Evolutionary conservation across 2,888 invertebrate genomes (phyloP).

Genomic region (Minunthozetes semirufus): DNA sequence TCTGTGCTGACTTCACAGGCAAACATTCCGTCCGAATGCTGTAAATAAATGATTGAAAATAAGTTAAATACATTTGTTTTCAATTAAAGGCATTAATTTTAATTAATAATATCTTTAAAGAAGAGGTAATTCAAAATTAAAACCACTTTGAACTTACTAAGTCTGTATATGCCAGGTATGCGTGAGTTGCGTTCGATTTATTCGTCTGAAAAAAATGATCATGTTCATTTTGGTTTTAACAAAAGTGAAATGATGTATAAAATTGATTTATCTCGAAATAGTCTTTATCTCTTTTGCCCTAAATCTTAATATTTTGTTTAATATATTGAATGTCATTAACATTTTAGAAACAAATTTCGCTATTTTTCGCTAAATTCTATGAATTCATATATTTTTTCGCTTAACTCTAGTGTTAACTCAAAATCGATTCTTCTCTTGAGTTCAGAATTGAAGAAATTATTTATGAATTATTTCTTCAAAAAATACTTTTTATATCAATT

Average conservation of each 20-base stretch:
- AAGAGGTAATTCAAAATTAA: not conserved
- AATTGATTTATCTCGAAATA: not conserved
- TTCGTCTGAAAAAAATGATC: conserved; percentile 11
- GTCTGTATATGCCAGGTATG: conserved; percentile 31
- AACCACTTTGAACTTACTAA: conserved; percentile 28
- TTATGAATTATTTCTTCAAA: too few species aligned
- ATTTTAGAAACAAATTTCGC: not conserved
- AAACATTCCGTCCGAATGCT: conserved; percentile 37
- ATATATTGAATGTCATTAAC: conserved; percentile 40
- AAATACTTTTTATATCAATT: not conserved
- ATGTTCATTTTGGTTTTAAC: not conserved
- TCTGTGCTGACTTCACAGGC: conserved; percentile 38
- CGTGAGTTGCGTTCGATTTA: conserved; percentile 37
- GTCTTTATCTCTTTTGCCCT: too few species aligned
- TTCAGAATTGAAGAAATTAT: too few species aligned
- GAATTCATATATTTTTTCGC: not conserved
- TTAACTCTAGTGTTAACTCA: too few species aligned
- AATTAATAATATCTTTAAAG: not conserved
- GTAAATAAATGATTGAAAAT: not conserved
- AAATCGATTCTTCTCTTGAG: too few species aligned
- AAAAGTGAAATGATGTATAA: not conserved
- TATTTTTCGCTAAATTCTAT: not conserved
- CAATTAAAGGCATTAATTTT: not conserved
- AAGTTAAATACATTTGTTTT: not conserved
- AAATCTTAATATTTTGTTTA: too few species aligned